Evolutionary conservation across 2,113 vertebrate species (phyloP).

Genomic region (Microtus richardsoni): DNA sequence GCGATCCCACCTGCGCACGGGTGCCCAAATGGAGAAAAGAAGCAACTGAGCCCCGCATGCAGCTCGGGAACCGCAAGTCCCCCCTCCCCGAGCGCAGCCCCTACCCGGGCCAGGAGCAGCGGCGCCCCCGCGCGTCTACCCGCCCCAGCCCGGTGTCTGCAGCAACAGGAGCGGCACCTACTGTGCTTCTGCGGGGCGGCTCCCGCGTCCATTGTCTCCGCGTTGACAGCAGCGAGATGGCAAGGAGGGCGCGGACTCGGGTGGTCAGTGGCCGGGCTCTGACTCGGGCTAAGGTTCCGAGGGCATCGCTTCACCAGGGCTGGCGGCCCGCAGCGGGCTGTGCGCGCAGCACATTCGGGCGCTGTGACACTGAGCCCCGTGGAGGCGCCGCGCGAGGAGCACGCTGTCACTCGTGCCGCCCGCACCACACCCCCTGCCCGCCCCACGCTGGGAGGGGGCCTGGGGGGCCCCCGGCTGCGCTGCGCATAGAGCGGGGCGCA

Average conservation of each 20-base stretch:
- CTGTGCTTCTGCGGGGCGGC: conserved; percentile 87
- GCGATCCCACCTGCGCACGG: neutral
- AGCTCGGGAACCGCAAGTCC: neutral
- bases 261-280: neutral
- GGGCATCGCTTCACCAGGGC: neutral
- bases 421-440: conserved; percentile 81
- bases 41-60: neutral
- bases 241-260: neutral
- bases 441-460: conserved; percentile 63
- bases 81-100: neutral
- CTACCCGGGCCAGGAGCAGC: neutral
- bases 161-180: conserved; percentile 84
- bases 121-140: conserved; percentile 72
- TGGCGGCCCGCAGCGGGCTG: conserved; percentile 51
- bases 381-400: conserved; percentile 68
- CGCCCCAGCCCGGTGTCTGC: conserved; percentile 2
- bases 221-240: neutral
- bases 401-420: conserved; percentile 77
- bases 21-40: neutral
- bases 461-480: neutral
- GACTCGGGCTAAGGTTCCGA: neutral
- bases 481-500: neutral
- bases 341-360: conserved; percentile 59
- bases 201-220: conserved; percentile 89
- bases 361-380: conserved; percentile 75